Evolutionary conservation across 2,113 vertebrate species (phyloP).

Genomic region (Notothenia coriiceps): DNA sequence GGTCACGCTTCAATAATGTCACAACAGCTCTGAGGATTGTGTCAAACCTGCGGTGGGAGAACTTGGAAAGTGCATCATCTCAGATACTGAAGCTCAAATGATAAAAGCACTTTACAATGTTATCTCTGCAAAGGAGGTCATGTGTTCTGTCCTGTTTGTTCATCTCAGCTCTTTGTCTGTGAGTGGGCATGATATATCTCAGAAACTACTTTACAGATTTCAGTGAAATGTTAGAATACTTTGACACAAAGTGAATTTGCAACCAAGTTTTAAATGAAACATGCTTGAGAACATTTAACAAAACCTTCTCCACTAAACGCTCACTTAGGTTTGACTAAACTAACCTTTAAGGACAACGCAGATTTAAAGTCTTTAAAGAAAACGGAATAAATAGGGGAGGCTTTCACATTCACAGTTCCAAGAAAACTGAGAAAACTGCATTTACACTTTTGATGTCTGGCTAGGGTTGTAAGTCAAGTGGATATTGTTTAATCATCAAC

Average conservation of each 20-base stretch:
- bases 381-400: too few relatives aligned
- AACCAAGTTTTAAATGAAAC: background rate
- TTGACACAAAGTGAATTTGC: background rate
- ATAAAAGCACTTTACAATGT: background rate
- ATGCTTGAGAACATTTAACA: background rate
- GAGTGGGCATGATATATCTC: background rate
- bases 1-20: conserved; percentile 45
- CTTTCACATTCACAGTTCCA: too few relatives aligned
- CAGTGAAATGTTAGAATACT: too few relatives aligned
- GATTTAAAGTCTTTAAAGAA: too few relatives aligned
- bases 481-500: background rate
- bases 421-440: too few relatives aligned
- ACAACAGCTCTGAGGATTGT: background rate
- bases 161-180: background rate
- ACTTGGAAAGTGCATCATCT: background rate
- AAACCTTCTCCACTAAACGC: too few relatives aligned
- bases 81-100: background rate
- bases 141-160: background rate
- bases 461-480: background rate
- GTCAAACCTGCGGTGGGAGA: conserved; percentile 11
- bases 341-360: too few relatives aligned
- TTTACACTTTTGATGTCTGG: too few relatives aligned
- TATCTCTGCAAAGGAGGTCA: background rate
- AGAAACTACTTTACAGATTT: background rate
- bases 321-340: too few relatives aligned